phyloP scores from a whole-genome alignment of 2,888 invertebrate species.

The Drosophila recens region DNA sequence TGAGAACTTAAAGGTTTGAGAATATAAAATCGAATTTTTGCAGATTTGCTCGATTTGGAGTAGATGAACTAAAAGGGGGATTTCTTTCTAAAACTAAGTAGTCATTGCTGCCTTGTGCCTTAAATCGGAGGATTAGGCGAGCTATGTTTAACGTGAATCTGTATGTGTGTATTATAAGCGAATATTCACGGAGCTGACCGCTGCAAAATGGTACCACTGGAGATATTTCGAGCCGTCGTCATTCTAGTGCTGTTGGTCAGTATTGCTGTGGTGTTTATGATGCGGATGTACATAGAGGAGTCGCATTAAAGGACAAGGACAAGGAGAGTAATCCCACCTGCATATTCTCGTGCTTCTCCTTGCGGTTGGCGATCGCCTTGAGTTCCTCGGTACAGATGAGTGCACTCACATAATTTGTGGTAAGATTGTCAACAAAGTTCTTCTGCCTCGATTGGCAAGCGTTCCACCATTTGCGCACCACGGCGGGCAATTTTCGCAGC shows the following conservation, averaged over 20 bases:
- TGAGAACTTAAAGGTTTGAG: no score
- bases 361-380: constrained; percentile 86
- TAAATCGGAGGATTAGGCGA: not conserved
- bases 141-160: constrained; percentile 1
- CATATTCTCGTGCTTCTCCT: constrained; percentile 88
- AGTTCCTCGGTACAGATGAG: constrained; percentile 89
- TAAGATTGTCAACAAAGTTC: constrained; percentile 89
- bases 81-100: constrained; percentile 1
- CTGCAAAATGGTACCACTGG: constrained; percentile 57
- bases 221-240: constrained; percentile 62
- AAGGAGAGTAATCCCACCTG: constrained; percentile 85
- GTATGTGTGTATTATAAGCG: not conserved
- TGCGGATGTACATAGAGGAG: constrained; percentile 42
- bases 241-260: constrained; percentile 50
- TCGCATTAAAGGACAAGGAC: not conserved
- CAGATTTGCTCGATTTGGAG: not conserved
- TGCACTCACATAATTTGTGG: constrained; percentile 89
- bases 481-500: constrained; percentile 89
- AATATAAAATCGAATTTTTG: not conserved
- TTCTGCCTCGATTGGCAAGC: constrained; percentile 88
- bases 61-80: not conserved
- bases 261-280: constrained; percentile 48
- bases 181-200: not conserved
- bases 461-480: constrained; percentile 92
- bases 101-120: not conserved